A percentile compares a stretch with the other conserved stretches of the same genome.
These are phyloP conservation scores for Chloroclysta siterata DNA, from an alignment of 2,888 invertebrate species.

Conservation along the genomic window DNA sequence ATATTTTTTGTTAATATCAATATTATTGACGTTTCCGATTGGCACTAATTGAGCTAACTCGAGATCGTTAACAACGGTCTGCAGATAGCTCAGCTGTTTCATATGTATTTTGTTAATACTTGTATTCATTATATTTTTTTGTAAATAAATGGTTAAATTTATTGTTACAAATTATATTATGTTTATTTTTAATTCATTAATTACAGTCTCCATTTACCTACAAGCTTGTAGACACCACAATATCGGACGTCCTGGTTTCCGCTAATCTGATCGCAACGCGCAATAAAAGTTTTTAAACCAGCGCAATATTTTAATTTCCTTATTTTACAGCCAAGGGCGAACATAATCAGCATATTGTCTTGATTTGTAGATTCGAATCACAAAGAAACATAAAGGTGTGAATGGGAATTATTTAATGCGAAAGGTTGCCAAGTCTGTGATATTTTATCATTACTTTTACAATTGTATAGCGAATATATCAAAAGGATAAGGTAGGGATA, in stretches of 20 bases:
- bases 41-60: too few species aligned
- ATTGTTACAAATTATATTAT: too few species aligned
- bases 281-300: constrained; percentile 27
- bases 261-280: constrained; percentile 15
- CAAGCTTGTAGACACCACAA: neutral
- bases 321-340: constrained; percentile 46
- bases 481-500: constrained; percentile 22
- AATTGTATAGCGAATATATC: constrained; percentile 40
- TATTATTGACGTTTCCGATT: too few species aligned
- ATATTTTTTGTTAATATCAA: too few species aligned
- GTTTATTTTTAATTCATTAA: too few species aligned
- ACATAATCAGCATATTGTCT: constrained; percentile 47
- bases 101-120: too few species aligned
- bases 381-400: constrained; percentile 58
- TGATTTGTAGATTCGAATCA: constrained; percentile 55
- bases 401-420: constrained; percentile 55
- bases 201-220: too few species aligned
- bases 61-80: too few species aligned
- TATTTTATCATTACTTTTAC: constrained; percentile 57
- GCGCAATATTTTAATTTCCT: constrained; percentile 42
- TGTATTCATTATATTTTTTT: too few species aligned
- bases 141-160: too few species aligned
- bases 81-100: too few species aligned
- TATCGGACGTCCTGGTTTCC: constrained; percentile 12
- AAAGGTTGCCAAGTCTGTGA: constrained; percentile 61